Base-by-base conservation (phyloP, 2,113 vertebrate genomes). In the Tor tambroides region DNA sequence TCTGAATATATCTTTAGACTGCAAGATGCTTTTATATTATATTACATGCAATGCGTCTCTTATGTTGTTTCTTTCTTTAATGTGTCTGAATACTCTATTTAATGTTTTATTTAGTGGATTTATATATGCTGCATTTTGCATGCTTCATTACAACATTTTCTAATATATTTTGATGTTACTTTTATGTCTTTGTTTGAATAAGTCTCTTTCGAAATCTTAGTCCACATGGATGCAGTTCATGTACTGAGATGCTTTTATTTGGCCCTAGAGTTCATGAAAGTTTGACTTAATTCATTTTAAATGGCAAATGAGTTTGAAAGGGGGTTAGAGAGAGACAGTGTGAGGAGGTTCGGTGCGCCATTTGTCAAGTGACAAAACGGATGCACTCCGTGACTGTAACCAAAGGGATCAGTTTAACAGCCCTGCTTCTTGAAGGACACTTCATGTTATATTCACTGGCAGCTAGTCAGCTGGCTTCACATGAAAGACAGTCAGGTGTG, bases 401-500 rank as follows among this genome's bases (percentile, higher is more conserved):
- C 77, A 69, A 41, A 35, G 49, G 82, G 67, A 81, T 76, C 30
- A 26, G 80, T 63, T 63, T 59, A 54, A 35, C 23, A 35, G 11
- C 67, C 41, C 49, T 59, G 61, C 32, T 80, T 80, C 49, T 43
- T 51, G 38, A 84, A 71, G 79, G 76, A 85, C 30, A 21, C 75
- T 26, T 86, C 56, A 38, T 77, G 65, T 41, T 65, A 84, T 56
- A 49, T 69, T 87, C 51, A 67, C n/a, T 75, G 63, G 6, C 51
- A 87, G 86, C 26, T 21, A 65, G 54, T 5, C 28, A 32, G 26
- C 71, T 35, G 63, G 32, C 23, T 30, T 61, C 75, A 74, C 54
- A 49, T 59, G 23, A 75, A 69, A 83, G 51, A 43, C 63, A 74
- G 46, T 80, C 41, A 75, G 79, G 17, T 85, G 26, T 43, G 76